Evolutionary conservation across 2,113 vertebrate species (phyloP), one percentile per base, ranked within the genome.

Genomic region (Ceyx cyanopectus): DNA sequence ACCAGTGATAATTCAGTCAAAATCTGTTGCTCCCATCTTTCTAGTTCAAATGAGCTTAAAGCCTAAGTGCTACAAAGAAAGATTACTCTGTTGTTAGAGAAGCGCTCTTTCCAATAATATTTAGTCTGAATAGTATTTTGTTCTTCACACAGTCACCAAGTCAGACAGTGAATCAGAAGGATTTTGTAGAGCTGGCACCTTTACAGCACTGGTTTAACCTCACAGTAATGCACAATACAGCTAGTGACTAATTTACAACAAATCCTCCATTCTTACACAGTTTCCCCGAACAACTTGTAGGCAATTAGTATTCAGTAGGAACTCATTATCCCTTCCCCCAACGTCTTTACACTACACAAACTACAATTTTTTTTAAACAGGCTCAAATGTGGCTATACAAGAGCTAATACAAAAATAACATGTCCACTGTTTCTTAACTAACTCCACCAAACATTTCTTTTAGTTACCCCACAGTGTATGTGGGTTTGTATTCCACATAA

Each of bases 221-320:
- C 88, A 65, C 37, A 78, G 93, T 89, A 82, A 86, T 69, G 88
- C 93, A 97, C 96, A 97, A 92, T 91, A 91, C 95, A 93, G 90
- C 95, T 93, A 96, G 97, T 96, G 92, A 97, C 95, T 95, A 96
- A 97, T 98, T 98, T 98, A 97, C 96, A 96, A 97, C 97, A 97
- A 98, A 96, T 96, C 95, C 82, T 93, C 93, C 96, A 95, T 97
- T 97, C 98, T 97, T 97, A 94, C 67, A 94, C 91, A 69, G 96
- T 97, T 95, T 97, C 97, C 94, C 97, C 70, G 90, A 97, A 98
- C 92, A 96, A 97, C 97, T 95, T 92, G 27, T 85, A 95, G 86
- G 96, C 97, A 97, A 98, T 98, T 98, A 97, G 97, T 95, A 98
- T 98, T 98, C 96, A 87, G 92, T 57, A 96, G 97, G 91, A 97